These are phyloP conservation scores for Atta colombica DNA, from an alignment of 1,140 invertebrate species.

Conservation along the genomic window DNA sequence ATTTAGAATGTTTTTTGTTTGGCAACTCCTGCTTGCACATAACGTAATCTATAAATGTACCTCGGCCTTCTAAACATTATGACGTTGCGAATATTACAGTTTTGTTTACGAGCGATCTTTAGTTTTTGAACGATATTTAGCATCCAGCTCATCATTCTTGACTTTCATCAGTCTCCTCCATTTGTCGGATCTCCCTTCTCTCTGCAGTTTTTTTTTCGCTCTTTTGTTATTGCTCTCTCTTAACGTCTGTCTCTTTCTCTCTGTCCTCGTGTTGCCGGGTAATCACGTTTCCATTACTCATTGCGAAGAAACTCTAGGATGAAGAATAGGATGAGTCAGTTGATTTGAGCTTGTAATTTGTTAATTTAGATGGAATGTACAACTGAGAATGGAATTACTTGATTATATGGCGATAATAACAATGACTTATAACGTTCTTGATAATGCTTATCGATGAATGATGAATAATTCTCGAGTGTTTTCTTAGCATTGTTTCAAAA, in stretches of 20 bases:
- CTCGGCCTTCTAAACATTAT: not conserved
- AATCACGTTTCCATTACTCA: slow-evolving; percentile 52
- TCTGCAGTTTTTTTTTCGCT: not conserved
- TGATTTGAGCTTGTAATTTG: slow-evolving; percentile 18
- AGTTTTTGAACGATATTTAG: not conserved
- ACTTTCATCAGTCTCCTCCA: not conserved
- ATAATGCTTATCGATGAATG: slow-evolving; percentile 10
- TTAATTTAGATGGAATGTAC: slow-evolving; percentile 10
- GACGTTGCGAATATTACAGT: not conserved
- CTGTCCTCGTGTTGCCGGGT: not conserved
- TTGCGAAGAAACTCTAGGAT: slow-evolving; percentile 42
- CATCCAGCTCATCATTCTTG: no score
- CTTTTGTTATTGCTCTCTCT: slow-evolving; percentile 16
- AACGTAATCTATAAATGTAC: not conserved
- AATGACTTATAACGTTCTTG: not conserved
- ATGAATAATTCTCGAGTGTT: slow-evolving; percentile 7
- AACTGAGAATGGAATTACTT: not conserved
- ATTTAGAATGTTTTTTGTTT: slow-evolving; percentile 1
- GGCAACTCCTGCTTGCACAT: not conserved
- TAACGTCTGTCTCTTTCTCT: not conserved
- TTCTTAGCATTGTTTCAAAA: not conserved
- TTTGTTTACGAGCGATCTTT: not conserved
- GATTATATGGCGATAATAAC: not conserved
- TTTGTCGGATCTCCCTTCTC: not conserved
- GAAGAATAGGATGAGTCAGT: slow-evolving; percentile 65